Base-by-base conservation (phyloP, 2,888 invertebrate genomes). In the Coelogynopora nodosa region DNA sequence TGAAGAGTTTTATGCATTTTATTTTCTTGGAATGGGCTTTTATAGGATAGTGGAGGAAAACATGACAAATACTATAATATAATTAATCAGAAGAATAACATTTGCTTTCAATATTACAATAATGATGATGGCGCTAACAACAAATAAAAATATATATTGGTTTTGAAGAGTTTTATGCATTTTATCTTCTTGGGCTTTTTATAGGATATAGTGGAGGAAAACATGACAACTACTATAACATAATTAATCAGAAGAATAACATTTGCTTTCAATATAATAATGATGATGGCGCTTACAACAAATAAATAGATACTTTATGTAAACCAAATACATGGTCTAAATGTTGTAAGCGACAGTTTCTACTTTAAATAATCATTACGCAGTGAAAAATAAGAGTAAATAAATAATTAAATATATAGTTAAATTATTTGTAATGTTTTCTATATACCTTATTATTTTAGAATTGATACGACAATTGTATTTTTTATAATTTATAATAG, bases 181-280 rank as follows among this genome's bases (percentile, higher is more conserved):
- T 74, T 74, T 74, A 74, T 74, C 74, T 74, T 74, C 74, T 74
- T 74, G n/a, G n/a, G n/a, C n/a, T n/a, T n/a, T n/a, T n/a, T n/a
- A n/a, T n/a, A n/a, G n/a, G n/a, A n/a, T n/a, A n/a, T n/a, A n/a
- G n/a, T n/a, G n/a, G n/a, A n/a, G n/a, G n/a, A n/a, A n/a, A 74
- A 74, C 74, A 74, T 26, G 23, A 74, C 5, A 74, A 74, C 5
- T 74, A 74, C 74, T 74, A 74, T 74, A 74, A 13, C 2, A 13
- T 74, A 74, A 74, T 74, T 74, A 74, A 74, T 74, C 23, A 74
- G 23, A 74, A 74, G 5, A 74, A 74, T 23, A 74, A 74, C 27
- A 13, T 74, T 74, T 74, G 23, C 74, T 13, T 26, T 74, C 74
- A 74, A 74, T n/a, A 74, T 74, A 74, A 74, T 74, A 74, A 74